phyloP scores from a whole-genome alignment of 2,888 invertebrate species.

The Meteorus cinctellus region DNA sequence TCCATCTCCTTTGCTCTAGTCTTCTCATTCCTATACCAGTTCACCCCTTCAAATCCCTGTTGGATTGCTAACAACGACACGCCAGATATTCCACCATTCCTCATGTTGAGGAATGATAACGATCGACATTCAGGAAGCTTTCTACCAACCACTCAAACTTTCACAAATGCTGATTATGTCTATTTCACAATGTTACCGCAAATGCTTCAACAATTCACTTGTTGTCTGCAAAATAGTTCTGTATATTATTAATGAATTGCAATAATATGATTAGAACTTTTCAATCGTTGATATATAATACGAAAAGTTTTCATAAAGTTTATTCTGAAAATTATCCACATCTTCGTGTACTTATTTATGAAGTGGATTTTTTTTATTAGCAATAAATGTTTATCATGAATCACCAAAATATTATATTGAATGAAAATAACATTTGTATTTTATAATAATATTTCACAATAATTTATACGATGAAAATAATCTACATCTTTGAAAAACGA shows the following conservation, averaged over 20 bases:
- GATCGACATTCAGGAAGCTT: slow-evolving; percentile 42
- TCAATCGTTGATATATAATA: no score
- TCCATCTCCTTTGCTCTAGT: background rate
- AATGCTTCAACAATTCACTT: slow-evolving; percentile 30
- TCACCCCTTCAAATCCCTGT: background rate
- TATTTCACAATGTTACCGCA: slow-evolving; percentile 21
- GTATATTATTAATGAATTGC: background rate
- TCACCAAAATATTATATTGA: no score
- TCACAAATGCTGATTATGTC: slow-evolving; percentile 24
- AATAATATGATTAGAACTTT: background rate
- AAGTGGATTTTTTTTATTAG: no score
- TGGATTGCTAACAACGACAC: slow-evolving; percentile 28
- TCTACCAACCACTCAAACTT: slow-evolving; percentile 22
- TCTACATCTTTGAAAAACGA: no score
- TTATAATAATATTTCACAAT: no score
- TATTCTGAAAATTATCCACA: no score
- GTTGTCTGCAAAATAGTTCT: background rate
- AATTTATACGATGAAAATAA: no score
- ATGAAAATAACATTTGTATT: no score
- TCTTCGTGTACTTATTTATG: no score
- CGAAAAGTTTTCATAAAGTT: no score
- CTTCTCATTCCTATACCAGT: background rate
- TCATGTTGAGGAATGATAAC: slow-evolving; percentile 36
- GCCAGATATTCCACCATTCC: slow-evolving; percentile 37
- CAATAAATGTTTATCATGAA: no score